Conservation (phyloP, 2,113 vertebrate species). For the Eubucco bourcierii region DNA sequence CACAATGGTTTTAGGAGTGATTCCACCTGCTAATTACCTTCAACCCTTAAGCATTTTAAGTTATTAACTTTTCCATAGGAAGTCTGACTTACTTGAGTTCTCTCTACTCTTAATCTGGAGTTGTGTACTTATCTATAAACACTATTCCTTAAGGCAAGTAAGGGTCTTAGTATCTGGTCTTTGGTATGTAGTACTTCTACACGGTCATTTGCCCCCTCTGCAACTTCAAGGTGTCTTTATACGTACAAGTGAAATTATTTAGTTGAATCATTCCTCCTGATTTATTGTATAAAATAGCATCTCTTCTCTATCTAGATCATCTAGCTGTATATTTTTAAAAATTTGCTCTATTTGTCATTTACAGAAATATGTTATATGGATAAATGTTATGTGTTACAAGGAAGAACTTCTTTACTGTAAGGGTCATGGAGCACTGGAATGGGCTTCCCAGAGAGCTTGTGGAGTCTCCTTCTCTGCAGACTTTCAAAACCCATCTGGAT, state of each 20-base stretch:
- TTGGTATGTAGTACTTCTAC: neutral
- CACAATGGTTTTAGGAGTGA: neutral
- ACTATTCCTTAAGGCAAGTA: neutral
- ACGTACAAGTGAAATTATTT: neutral
- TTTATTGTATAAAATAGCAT: neutral
- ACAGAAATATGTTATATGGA: neutral
- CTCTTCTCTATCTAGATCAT: neutral
- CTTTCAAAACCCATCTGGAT: too few species aligned
- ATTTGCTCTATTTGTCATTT: neutral
- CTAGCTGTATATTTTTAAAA: neutral
- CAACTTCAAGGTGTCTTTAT: neutral
- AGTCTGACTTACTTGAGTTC: neutral
- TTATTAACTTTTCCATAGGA: constrained; percentile 21
- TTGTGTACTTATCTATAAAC: neutral
- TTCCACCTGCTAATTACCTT: constrained; percentile 10
- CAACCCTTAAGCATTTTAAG: neutral
- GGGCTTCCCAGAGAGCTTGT: too few species aligned
- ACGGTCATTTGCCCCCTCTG: neutral
- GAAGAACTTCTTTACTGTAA: too few species aligned
- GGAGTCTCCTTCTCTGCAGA: too few species aligned
- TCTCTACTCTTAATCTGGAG: neutral
- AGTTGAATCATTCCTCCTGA: neutral
- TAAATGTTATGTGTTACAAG: too few species aligned
- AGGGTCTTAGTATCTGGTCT: neutral
- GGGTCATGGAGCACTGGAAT: too few species aligned